These are phyloP conservation scores for Platysternon megacephalum DNA, from an alignment of 2,113 vertebrate species.

Conservation along the genomic window DNA sequence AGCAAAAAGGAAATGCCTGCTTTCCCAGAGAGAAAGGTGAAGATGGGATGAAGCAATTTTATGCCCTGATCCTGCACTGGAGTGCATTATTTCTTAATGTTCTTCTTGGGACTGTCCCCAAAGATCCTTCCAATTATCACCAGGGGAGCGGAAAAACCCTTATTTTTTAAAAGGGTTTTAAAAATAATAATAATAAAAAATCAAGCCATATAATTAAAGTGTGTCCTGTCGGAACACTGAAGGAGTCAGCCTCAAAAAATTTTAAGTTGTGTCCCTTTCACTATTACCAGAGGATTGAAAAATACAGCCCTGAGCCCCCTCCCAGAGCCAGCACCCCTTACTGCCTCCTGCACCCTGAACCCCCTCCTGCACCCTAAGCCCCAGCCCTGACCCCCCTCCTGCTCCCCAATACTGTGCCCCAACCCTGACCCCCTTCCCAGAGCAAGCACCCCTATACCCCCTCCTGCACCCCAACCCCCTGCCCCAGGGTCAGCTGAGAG, in stretches of 20 bases:
- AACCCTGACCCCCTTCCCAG: too few relatives aligned
- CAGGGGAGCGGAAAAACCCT: not conserved
- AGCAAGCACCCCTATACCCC: too few relatives aligned
- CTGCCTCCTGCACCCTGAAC: too few relatives aligned
- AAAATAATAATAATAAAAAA: not conserved
- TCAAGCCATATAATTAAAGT: not conserved
- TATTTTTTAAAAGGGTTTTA: not conserved
- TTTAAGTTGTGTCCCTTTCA: not conserved
- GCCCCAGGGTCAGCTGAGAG: too few relatives aligned
- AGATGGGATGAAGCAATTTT: not conserved
- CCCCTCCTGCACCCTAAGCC: too few relatives aligned
- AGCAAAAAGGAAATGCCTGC: not conserved
- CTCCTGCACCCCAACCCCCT: too few relatives aligned
- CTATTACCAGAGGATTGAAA: not conserved
- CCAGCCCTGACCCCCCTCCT: too few relatives aligned
- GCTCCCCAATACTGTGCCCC: too few relatives aligned
- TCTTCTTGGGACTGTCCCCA: not conserved
- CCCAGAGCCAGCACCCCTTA: too few relatives aligned
- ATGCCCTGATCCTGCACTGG: not conserved
- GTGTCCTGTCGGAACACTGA: not conserved
- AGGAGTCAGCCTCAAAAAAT: not conserved
- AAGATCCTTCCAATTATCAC: not conserved
- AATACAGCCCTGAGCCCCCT: too few relatives aligned
- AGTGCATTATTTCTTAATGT: not conserved
- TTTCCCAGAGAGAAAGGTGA: not conserved